A percentile compares a stretch with the other conserved stretches of the same genome.
These are phyloP conservation scores for Sphinx pinastri DNA, from an alignment of 2,888 invertebrate genomes.

Conservation along the genomic window DNA sequence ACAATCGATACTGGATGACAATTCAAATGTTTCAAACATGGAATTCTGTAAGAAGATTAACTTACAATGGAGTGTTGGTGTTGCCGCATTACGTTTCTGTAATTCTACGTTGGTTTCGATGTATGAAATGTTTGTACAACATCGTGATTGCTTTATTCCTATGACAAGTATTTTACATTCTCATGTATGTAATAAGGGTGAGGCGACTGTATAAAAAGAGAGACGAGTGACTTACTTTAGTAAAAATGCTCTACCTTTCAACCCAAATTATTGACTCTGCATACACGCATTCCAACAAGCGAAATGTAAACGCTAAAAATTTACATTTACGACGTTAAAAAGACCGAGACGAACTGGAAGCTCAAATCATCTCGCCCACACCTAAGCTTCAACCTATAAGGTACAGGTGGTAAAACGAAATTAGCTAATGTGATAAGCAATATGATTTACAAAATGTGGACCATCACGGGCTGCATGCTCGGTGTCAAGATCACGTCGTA, in stretches of 20 bases:
- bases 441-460: conserved; percentile 57
- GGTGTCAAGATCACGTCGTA: conserved; percentile 82
- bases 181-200: not conserved
- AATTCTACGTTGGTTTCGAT: not conserved
- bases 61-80: conserved; percentile 23
- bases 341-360: not conserved
- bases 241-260: not conserved
- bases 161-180: not conserved
- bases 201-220: not conserved
- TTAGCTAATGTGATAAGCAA: conserved; percentile 23
- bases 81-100: conserved; percentile 6
- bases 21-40: conserved; percentile 21
- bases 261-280: not conserved
- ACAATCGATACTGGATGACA: conserved; percentile 22
- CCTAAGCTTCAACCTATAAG: conserved; percentile 3
- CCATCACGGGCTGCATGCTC: conserved; percentile 70
- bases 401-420: conserved; percentile 6
- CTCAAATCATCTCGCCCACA: conserved; percentile 6
- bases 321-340: not conserved
- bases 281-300: not conserved
- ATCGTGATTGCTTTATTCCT: not conserved
- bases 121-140: not conserved
- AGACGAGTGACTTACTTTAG: conserved; percentile 4
- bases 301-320: not conserved
- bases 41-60: conserved; percentile 23